Conservation (phyloP, 2,797 vertebrate genomes). For the Enteromius viviparus region DNA sequence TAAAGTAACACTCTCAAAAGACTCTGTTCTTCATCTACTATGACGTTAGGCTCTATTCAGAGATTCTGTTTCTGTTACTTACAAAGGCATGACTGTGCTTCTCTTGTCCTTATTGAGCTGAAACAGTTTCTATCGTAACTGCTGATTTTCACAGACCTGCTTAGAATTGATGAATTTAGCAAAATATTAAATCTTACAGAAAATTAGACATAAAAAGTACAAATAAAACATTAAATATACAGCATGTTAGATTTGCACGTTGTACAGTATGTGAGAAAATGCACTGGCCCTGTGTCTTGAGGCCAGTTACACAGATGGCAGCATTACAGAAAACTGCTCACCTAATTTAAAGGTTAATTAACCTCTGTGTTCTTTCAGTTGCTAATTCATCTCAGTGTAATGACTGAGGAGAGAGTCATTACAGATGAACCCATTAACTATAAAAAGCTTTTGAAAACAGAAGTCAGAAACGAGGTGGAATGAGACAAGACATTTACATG, state of each 20-base stretch:
- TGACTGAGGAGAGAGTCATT: conserved; percentile 57
- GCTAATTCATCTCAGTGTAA: conserved; percentile 58
- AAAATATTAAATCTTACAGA: conserved; percentile 5
- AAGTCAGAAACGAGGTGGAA: conserved; percentile 20
- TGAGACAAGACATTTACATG: conserved; percentile 14
- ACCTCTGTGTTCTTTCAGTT: conserved; percentile 53
- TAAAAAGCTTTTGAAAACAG: conserved; percentile 46
- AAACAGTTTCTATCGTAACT: not conserved
- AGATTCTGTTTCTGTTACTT: conserved; percentile 9
- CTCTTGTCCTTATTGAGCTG: not conserved
- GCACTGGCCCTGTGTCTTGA: conserved; percentile 30
- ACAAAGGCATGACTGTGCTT: conserved; percentile 19
- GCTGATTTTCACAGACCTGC: conserved; percentile 2
- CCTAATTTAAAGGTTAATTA: conserved; percentile 62
- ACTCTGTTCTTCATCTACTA: conserved; percentile 10
- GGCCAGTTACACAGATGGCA: conserved; percentile 47
- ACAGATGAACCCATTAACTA: conserved; percentile 54
- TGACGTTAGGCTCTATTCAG: conserved; percentile 18
- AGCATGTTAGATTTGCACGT: not conserved
- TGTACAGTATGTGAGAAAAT: not conserved
- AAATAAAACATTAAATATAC: not conserved
- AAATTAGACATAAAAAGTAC: conserved; percentile 10
- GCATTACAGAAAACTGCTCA: conserved; percentile 48
- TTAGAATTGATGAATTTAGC: conserved; percentile 16
- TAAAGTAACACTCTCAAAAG: conserved; percentile 23